Evolutionary conservation across 2,888 invertebrate species (phyloP), one percentile per base, ranked within the genome.

Genomic region (Neria commutata): DNA sequence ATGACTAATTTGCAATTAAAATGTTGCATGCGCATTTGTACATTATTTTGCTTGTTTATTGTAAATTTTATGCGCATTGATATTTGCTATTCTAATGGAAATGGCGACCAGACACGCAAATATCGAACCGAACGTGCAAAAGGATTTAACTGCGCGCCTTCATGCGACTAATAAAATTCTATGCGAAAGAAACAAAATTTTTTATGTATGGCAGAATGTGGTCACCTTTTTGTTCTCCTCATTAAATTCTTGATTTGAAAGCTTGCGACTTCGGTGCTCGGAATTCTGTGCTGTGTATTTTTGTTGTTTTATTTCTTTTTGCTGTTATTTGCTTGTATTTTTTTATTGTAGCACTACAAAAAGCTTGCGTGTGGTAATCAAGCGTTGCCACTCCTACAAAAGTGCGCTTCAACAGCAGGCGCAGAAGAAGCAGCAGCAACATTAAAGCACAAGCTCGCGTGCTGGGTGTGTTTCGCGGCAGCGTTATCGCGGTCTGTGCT

Each of bases 1-100:
- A 24, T 21, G 47, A 23, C 47, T 47, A 24, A 14, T 24, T 50
- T 50, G 50, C 50, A 50, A 50, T 50, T 50, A 50, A 50, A 50
- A 50, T 50, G 29, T 34, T 21, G 33, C 33, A 50, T 29, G 6
- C 11, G 6, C 29, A 29, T 29, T 6, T 29, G 6, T 11, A 11
- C 11, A 29, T 29, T 29, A 29, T 11, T 29, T 29, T 29, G 6
- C 6, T 29, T 29, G 29, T 29, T 6, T 29, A 8, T 11, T 29
- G 29, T 29, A 29, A 29, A 29, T 29, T 29, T 29, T 29, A 29
- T 29, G 11, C 11, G 11, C 29, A 29, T 6, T 29, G 17, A 50
- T 50, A 50, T 50, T 50, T 50, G 50, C 17, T 50, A 33, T 34
- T 50, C 21, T 14, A 14, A 19, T 33, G 34, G 11, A 16, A 50